phyloP scores from a whole-genome alignment of 2,888 invertebrate species.

The Latrodectus elegans region DNA sequence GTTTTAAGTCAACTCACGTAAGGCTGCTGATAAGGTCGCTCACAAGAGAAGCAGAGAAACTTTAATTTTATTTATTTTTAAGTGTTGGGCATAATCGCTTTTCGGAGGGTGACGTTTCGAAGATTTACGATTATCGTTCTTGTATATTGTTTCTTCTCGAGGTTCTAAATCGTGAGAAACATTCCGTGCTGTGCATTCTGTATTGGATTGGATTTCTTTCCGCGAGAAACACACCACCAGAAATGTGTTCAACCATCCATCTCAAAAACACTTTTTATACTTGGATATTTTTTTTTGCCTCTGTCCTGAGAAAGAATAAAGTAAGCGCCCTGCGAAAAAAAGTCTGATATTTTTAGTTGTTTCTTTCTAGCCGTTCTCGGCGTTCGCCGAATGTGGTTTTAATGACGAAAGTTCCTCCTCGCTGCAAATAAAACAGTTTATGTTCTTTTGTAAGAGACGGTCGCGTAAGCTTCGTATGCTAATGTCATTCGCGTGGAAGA shows the following conservation, averaged over 20 bases:
- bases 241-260: slow-evolving; percentile 29
- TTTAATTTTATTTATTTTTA: slow-evolving; percentile 47
- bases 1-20: slow-evolving; percentile 34
- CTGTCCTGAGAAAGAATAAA: background rate
- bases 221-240: background rate
- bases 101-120: slow-evolving; percentile 19
- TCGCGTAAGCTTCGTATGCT: too few relatives aligned
- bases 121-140: slow-evolving; percentile 47
- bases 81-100: slow-evolving; percentile 53
- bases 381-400: background rate
- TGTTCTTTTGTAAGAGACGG: too few relatives aligned
- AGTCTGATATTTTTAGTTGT: slow-evolving; percentile 1
- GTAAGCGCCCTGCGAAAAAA: background rate
- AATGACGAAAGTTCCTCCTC: slow-evolving; percentile 2
- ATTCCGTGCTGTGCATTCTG: slow-evolving; percentile 29
- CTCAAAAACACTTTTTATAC: slow-evolving; percentile 20
- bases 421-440: background rate
- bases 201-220: slow-evolving; percentile 11
- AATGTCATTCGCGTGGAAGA: too few relatives aligned
- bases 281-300: background rate
- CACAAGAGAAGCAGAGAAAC: slow-evolving; percentile 7
- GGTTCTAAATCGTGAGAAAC: slow-evolving; percentile 28
- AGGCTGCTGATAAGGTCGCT: slow-evolving; percentile 24
- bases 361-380: background rate
- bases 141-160: slow-evolving; percentile 38